Percentiles rank a stretch among this genome's conserved stretches.
phyloP scores from a whole-genome alignment of 2,888 invertebrate genomes.

The Ypsolopha sequella region DNA sequence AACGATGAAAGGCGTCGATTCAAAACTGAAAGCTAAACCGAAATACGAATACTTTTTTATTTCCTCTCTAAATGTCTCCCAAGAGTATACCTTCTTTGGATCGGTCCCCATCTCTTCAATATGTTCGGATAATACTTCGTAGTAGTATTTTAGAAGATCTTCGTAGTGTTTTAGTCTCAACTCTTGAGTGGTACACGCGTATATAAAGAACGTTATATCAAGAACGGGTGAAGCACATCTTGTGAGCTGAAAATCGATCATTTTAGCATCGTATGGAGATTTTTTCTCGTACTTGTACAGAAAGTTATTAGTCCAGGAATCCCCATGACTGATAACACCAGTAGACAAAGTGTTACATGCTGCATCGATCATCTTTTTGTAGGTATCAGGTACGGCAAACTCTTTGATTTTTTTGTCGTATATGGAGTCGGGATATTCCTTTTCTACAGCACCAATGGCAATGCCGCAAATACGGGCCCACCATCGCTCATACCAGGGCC shows the following conservation, averaged over 20 bases:
- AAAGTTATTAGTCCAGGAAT: slow-evolving; percentile 84
- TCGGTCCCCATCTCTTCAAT: slow-evolving; percentile 73
- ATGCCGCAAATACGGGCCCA: slow-evolving; percentile 60
- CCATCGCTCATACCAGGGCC: slow-evolving; percentile 71
- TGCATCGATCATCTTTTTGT: slow-evolving; percentile 33
- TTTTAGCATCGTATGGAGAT: slow-evolving; percentile 40
- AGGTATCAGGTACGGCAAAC: slow-evolving; percentile 55
- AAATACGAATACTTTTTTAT: slow-evolving; percentile 67
- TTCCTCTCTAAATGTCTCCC: slow-evolving; percentile 62
- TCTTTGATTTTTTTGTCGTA: slow-evolving; percentile 69
- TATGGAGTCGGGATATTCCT: slow-evolving; percentile 70
- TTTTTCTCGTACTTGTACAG: slow-evolving; percentile 38
- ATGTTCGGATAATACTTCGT: slow-evolving; percentile 62
- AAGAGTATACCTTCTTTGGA: slow-evolving; percentile 64
- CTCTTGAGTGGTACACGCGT: slow-evolving; percentile 72
- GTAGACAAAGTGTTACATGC: slow-evolving; percentile 27
- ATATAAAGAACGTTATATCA: slow-evolving; percentile 67
- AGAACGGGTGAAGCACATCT: slow-evolving; percentile 69
- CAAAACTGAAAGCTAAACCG: slow-evolving; percentile 73
- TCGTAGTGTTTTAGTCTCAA: slow-evolving; percentile 71
- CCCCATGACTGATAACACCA: slow-evolving; percentile 69
- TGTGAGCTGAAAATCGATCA: slow-evolving; percentile 80
- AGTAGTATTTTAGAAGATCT: slow-evolving; percentile 70
- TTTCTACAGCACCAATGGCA: slow-evolving; percentile 73
- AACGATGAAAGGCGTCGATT: slow-evolving; percentile 69